Base-by-base conservation (phyloP, 2,113 vertebrate genomes). In the Scytalopus superciliaris region DNA sequence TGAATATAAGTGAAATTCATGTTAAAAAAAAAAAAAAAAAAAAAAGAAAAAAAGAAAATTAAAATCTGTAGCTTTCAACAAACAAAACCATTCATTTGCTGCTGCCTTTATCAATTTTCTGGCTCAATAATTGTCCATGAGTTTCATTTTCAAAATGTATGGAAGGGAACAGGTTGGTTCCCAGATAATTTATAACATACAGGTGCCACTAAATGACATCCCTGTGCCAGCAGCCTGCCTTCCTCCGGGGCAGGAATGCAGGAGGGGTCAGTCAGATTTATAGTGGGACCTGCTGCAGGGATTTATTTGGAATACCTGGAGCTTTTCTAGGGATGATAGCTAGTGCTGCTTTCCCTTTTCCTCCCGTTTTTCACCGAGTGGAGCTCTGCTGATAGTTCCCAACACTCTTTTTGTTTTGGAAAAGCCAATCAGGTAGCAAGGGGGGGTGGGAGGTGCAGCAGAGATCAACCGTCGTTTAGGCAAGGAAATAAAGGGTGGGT, bases 391-490 rank as follows among this genome's bases (percentile, higher is more conserved):
- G 9, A n/a, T 73, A 77, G 82, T 75, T 88, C 85, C 83, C 92
- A 47, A 19, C 42, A 4, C 67, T 84, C 68, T 8, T 90, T 94
- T 96, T 97, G 87, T 95, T 86, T 5, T 64, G 56, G 39, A 15
- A 45, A 96, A 90, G 83, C 92, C 93, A 93, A 86, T 94, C 90
- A 64, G 91, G 94, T 95, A 23, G 84, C 44, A 21, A 53, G 84
- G 63, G 84, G 63, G 57, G 62, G 67, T 19, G 79, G 84, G 93
- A 84, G 87, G 17, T 86, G 67, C 67, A 37, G 87, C 75, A 33
- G 85, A 52, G 74, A 69, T 47, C 77, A 52, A 59, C 77, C 53
- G 73, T 84, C 59, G 0, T 66, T 77, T 42, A 53, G 76, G 60
- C 63, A 47, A 44, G 53, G 63, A 31, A 39, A 40, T 49, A 55